Base-by-base conservation (phyloP, 2,797 vertebrate genomes). In the Squalus acanthias region DNA sequence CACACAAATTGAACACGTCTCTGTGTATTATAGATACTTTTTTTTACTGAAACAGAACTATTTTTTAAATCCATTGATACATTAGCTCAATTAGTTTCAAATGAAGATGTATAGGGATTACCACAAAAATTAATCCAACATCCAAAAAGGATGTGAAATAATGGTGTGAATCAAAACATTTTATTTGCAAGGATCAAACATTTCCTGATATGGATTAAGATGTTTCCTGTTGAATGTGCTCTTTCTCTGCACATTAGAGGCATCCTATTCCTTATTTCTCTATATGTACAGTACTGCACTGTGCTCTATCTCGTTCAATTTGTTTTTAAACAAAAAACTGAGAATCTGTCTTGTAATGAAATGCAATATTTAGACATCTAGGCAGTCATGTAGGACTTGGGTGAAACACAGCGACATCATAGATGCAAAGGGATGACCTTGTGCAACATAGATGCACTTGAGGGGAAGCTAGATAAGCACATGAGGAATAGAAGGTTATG, bases 61-160 rank as follows among this genome's bases (percentile, higher is more conserved):
- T 39, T 13, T 89, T 63, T 87, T 63, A n/a, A 63, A 63, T 63
- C 57, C 57, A 91, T 63, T 91, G 29, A 91, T 91, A 91, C 12
- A n/a, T 91, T 63, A 63, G 88, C 33, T 63, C 88, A 91, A 63
- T 91, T 91, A 91, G 33, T 91, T 63, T 91, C 88, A 91, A 63
- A 63, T 63, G 57, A 91, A 63, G 29, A 91, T n/a, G 29, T 29
- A 63, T 15, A n/a, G 57, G 60, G 57, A 63, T n/a, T 60, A 91
- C 63, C 57, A 60, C 29, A 63, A n/a, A 50, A 91, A 33, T 33
- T 63, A 63, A 91, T 63, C 50, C 6, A 91, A 63, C 57, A 33
- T 33, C 12, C 57, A 63, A 63, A 63, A 91, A n/a, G 33, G 57
- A 29, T 6, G 33, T 63, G 26, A 33, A 91, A 33, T 91, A 91